These are phyloP conservation scores for Balanococcus diminutus DNA, from an alignment of 2,888 invertebrate species.

Conservation along the genomic window DNA sequence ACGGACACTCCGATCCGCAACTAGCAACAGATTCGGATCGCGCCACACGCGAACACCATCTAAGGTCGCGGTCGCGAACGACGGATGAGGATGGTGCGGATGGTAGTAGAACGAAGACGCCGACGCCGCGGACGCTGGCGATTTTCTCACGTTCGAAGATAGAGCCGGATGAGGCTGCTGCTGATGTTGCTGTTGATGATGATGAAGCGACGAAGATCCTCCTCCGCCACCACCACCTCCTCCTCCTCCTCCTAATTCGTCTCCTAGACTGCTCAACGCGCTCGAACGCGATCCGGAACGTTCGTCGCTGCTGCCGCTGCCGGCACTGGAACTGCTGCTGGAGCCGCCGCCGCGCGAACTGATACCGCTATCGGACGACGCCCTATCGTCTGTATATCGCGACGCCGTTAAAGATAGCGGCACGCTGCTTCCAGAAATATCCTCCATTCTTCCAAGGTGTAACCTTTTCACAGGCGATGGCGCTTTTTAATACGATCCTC, in stretches of 20 bases:
- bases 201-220: constrained; percentile 62
- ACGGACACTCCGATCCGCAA: constrained; percentile 65
- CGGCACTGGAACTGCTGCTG: constrained; percentile 68
- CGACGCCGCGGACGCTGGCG: background rate
- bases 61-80: background rate
- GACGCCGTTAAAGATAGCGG: constrained; percentile 58
- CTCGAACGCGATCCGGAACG: constrained; percentile 77
- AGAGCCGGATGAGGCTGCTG: constrained; percentile 58
- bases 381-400: constrained; percentile 61
- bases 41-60: constrained; percentile 64
- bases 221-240: constrained; percentile 64
- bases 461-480: constrained; percentile 34
- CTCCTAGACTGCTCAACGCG: constrained; percentile 76
- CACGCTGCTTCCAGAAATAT: constrained; percentile 41
- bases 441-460: constrained; percentile 49
- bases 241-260: constrained; percentile 61
- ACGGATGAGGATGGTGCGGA: constrained; percentile 28
- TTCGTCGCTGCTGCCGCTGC: constrained; percentile 71
- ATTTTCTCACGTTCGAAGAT: constrained; percentile 59
- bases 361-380: constrained; percentile 70
- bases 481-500: constrained; percentile 42
- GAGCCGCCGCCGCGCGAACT: constrained; percentile 74
- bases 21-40: constrained; percentile 66
- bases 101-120: background rate
- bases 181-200: constrained; percentile 66